phyloP scores from a whole-genome alignment of 2,113 vertebrate species.

The Lophotis ruficrista region DNA sequence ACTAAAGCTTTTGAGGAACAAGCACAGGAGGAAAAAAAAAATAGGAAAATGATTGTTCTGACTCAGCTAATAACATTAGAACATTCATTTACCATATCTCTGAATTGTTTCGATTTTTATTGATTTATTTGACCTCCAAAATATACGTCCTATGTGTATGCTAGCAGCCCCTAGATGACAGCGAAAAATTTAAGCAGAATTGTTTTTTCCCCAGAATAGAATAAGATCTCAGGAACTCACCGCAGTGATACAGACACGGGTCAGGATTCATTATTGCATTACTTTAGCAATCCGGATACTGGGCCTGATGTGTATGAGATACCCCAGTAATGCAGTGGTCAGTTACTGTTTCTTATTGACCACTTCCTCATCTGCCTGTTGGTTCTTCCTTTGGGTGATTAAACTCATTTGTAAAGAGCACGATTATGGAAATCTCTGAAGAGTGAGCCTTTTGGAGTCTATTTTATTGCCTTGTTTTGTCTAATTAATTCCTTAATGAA shows the following conservation, averaged over 20 bases:
- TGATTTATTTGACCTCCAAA: slow-evolving; percentile 50
- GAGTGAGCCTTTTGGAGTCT: slow-evolving; percentile 23
- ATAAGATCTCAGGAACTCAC: neutral
- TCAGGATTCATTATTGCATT: neutral
- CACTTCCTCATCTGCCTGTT: slow-evolving; percentile 18
- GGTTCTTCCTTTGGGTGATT: slow-evolving; percentile 4
- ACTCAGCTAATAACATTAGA: neutral
- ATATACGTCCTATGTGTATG: neutral
- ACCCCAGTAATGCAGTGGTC: slow-evolving; percentile 24
- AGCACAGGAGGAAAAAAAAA: neutral
- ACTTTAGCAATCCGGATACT: neutral
- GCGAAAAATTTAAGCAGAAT: neutral
- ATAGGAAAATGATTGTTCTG: neutral
- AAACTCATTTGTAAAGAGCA: neutral
- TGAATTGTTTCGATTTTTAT: slow-evolving; percentile 9
- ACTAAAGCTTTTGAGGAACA: neutral
- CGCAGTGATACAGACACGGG: fast-evolving
- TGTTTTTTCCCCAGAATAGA: neutral
- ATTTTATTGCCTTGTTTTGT: slow-evolving; percentile 33
- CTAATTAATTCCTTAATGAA: slow-evolving; percentile 50
- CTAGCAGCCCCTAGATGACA: neutral
- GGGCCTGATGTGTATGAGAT: neutral
- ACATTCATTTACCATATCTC: neutral
- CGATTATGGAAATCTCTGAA: slow-evolving; percentile 8
- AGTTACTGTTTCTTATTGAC: slow-evolving; percentile 10